phyloP scores from a whole-genome alignment of 1,140 invertebrate genomes.

The Lanistes nyassanus region DNA sequence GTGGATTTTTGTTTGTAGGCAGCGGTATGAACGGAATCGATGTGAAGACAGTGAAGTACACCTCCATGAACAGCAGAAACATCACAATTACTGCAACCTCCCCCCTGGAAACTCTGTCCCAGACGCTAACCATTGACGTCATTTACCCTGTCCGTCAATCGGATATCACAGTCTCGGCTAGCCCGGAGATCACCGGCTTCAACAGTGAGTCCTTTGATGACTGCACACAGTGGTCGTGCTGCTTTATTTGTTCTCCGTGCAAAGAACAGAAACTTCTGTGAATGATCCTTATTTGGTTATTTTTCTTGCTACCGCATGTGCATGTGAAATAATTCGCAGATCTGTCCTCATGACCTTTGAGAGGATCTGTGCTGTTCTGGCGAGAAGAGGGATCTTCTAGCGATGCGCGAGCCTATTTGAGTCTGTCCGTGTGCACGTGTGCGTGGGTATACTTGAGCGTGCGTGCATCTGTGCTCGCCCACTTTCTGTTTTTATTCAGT shows the following conservation, averaged over 20 bases:
- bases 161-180: neutral
- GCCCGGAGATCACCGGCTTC: no score
- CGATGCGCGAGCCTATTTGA: neutral
- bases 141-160: constrained; percentile 37
- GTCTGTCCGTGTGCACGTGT: neutral
- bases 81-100: constrained; percentile 42
- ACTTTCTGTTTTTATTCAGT: neutral
- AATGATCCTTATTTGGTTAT: neutral
- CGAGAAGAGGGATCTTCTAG: neutral
- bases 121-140: constrained; percentile 37
- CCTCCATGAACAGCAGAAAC: constrained; percentile 1
- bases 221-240: no score
- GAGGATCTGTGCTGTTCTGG: neutral
- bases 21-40: no score
- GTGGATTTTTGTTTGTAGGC: no score
- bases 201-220: no score
- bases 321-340: neutral
- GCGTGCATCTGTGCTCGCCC: neutral
- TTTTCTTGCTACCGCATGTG: neutral
- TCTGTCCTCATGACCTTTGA: no score
- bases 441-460: neutral
- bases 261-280: no score
- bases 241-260: no score
- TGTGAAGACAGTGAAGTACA: no score
- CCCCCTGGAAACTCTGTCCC: constrained; percentile 34